Conservation (phyloP, 2,888 invertebrate species). For the Apodemia hepburni region DNA sequence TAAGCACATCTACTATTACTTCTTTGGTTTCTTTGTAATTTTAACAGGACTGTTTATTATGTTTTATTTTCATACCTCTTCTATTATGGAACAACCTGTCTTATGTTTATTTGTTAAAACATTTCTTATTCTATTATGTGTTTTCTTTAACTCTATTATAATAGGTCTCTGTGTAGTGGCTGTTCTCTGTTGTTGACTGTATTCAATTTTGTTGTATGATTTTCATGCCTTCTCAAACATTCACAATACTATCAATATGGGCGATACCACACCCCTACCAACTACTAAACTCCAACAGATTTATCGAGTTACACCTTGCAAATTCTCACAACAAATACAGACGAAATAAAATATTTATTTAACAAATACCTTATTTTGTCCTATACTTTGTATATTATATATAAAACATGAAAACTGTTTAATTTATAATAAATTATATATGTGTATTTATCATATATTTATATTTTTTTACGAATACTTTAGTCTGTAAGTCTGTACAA, state of each 20-base stretch:
- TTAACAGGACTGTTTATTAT: slow-evolving; percentile 27
- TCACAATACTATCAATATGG: slow-evolving; percentile 76
- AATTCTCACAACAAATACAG: slow-evolving; percentile 76
- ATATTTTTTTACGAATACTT: slow-evolving; percentile 27
- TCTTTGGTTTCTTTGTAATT: slow-evolving; percentile 48
- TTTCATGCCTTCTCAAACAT: slow-evolving; percentile 78
- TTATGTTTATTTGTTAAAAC: slow-evolving; percentile 46
- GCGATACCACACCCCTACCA: slow-evolving; percentile 73
- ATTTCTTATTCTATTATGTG: slow-evolving; percentile 40
- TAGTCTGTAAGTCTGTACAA: slow-evolving; percentile 37
- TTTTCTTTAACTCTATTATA: slow-evolving; percentile 60
- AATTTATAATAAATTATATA: slow-evolving; percentile 32
- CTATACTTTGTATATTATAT: slow-evolving; percentile 21
- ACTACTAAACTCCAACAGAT: slow-evolving; percentile 74
- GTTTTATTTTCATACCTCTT: slow-evolving; percentile 28
- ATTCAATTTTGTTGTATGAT: slow-evolving; percentile 77
- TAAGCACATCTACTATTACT: slow-evolving; percentile 51
- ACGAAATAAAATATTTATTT: slow-evolving; percentile 39
- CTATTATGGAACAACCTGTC: slow-evolving; percentile 42
- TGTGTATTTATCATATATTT: slow-evolving; percentile 32
- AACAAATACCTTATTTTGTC: slow-evolving; percentile 33
- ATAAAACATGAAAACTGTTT: slow-evolving; percentile 22
- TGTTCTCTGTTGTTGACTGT: slow-evolving; percentile 80
- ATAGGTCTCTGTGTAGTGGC: slow-evolving; percentile 79
- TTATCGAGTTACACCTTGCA: slow-evolving; percentile 75